These are phyloP conservation scores for human (Homo sapiens) DNA, from an alignment of 2,113 vertebrate genomes.

Conservation along the genomic window DNA sequence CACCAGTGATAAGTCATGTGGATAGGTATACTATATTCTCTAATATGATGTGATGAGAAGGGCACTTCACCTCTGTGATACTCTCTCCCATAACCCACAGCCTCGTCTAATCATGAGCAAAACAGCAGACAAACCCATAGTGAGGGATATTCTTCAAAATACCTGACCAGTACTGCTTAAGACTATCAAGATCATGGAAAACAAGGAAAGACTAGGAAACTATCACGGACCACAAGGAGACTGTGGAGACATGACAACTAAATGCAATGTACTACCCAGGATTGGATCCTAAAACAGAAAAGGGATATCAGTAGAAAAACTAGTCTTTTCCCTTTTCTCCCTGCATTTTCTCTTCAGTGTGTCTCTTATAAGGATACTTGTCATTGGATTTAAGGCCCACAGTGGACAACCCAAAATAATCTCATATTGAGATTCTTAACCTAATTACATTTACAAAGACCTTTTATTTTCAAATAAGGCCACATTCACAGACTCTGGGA, in stretches of 20 bases:
- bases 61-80: background rate
- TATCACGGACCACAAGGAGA: background rate
- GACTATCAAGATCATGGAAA: background rate
- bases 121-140: background rate
- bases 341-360: too few species aligned
- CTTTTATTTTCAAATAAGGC: conserved; percentile 11
- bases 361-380: background rate
- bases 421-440: background rate
- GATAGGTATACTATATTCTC: too few species aligned
- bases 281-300: background rate
- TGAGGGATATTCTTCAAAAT: background rate
- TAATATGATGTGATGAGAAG: background rate
- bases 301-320: background rate
- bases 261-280: too few species aligned
- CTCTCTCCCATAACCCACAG: background rate
- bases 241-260: background rate
- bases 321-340: background rate
- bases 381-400: background rate
- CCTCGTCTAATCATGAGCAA: background rate
- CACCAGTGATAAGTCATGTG: background rate
- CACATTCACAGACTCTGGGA: background rate
- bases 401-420: background rate
- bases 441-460: background rate
- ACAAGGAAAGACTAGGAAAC: background rate
- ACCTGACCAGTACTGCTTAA: background rate